phyloP scores from a whole-genome alignment of 2,797 vertebrate genomes.

The Scomberomorus guttatus region DNA sequence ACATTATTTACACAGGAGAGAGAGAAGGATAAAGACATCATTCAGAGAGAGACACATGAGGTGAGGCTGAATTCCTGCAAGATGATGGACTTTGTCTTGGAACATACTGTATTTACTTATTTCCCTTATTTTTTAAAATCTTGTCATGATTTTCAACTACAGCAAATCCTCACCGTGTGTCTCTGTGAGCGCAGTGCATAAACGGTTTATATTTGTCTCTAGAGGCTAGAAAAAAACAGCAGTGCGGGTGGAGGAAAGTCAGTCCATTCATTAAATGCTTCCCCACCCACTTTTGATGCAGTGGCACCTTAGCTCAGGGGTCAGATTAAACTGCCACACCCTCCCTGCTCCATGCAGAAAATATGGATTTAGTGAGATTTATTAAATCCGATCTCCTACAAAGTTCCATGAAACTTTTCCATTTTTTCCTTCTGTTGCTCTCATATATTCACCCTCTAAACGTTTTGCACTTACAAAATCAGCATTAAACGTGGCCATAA shows the following conservation, averaged over 20 bases:
- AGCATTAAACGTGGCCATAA: slow-evolving; percentile 2
- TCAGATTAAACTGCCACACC: slow-evolving; percentile 63
- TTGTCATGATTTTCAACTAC: not conserved
- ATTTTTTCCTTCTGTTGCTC: slow-evolving; percentile 37
- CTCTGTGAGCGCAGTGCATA: not conserved
- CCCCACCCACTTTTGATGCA: slow-evolving; percentile 27
- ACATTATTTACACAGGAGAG: not conserved
- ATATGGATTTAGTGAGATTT: slow-evolving; percentile 71
- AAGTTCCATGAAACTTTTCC: slow-evolving; percentile 49
- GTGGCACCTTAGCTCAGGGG: slow-evolving; percentile 54
- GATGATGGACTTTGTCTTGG: not conserved
- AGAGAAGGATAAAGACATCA: not conserved
- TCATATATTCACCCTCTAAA: slow-evolving; percentile 31
- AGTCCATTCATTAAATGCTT: slow-evolving; percentile 49
- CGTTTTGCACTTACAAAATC: slow-evolving; percentile 25
- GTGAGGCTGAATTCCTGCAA: not conserved
- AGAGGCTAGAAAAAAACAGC: slow-evolving; percentile 15
- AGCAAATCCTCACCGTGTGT: slow-evolving; percentile 25
- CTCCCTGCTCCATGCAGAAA: slow-evolving; percentile 50
- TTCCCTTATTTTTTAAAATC: not conserved
- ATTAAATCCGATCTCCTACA: slow-evolving; percentile 60
- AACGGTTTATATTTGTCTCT: slow-evolving; percentile 25
- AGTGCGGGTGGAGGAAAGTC: slow-evolving; percentile 21
- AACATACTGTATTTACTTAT: not conserved
- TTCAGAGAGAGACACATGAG: not conserved